A percentile compares a stretch with the other conserved stretches of the same genome.
phyloP scores from a whole-genome alignment of 1,140 invertebrate species.

The Caenorhabditis elegans region DNA sequence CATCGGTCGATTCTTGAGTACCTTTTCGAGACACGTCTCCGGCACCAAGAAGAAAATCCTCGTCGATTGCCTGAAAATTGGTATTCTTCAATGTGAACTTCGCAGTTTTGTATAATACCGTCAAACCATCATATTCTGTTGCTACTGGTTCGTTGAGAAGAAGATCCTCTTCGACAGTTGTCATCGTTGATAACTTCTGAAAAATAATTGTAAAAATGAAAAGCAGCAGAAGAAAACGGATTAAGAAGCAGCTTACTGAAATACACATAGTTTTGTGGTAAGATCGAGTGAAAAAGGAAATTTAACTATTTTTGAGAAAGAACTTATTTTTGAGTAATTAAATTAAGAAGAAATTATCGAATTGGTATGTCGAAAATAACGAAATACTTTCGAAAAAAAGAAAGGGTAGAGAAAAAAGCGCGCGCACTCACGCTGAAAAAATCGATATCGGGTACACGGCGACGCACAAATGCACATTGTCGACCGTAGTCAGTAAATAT shows the following conservation, averaged over 20 bases:
- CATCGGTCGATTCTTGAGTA: background rate
- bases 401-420: background rate
- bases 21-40: background rate
- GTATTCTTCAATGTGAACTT: background rate
- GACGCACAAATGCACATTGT: background rate
- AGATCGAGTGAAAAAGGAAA: background rate
- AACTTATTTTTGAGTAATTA: no score
- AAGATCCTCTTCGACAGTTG: constrained; percentile 11
- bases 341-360: background rate
- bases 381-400: background rate
- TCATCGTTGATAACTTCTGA: background rate
- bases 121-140: background rate
- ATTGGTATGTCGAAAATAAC: no score
- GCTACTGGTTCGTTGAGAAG: background rate
- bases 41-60: background rate
- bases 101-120: background rate
- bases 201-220: background rate
- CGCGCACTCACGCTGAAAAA: background rate
- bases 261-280: no score
- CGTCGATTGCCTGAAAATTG: background rate
- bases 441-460: background rate
- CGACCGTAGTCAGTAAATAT: background rate
- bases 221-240: background rate
- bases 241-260: no score
- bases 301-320: no score